Evolutionary conservation across 2,797 vertebrate species (phyloP).

Genomic region (Anguilla obscura): DNA sequence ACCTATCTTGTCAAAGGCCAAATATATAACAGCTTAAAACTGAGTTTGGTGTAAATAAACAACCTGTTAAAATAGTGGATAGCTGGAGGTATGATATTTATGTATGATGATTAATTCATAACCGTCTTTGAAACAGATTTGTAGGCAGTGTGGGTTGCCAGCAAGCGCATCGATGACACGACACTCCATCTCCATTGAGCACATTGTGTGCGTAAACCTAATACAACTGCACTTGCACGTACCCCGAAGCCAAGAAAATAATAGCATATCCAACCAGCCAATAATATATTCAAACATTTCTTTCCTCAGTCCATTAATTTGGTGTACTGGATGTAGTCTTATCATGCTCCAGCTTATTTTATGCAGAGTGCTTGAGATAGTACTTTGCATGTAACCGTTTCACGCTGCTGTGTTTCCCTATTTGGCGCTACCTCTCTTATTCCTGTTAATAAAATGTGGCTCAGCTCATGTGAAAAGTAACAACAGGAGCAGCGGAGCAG

Average conservation of each 20-base stretch:
- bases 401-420: background rate
- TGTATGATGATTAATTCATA: background rate
- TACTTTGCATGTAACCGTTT: slow-evolving; percentile 21
- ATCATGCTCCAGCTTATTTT: background rate
- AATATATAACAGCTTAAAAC: background rate
- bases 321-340: background rate
- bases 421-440: background rate
- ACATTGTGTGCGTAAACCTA: background rate
- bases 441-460: slow-evolving; percentile 4
- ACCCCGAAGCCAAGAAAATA: slow-evolving; percentile 2
- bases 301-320: slow-evolving; percentile 15
- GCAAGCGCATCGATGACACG: background rate
- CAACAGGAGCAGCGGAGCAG: background rate
- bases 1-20: background rate
- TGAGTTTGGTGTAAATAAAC: background rate
- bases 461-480: background rate
- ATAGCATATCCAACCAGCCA: slow-evolving; percentile 6
- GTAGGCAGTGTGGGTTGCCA: background rate
- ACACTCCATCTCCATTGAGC: background rate
- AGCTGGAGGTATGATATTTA: background rate
- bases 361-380: background rate
- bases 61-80: background rate
- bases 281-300: slow-evolving; percentile 3
- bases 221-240: background rate
- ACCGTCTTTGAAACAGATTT: background rate